phyloP scores from a whole-genome alignment of 2,888 invertebrate species.

The Ennomos fuscantarius region DNA sequence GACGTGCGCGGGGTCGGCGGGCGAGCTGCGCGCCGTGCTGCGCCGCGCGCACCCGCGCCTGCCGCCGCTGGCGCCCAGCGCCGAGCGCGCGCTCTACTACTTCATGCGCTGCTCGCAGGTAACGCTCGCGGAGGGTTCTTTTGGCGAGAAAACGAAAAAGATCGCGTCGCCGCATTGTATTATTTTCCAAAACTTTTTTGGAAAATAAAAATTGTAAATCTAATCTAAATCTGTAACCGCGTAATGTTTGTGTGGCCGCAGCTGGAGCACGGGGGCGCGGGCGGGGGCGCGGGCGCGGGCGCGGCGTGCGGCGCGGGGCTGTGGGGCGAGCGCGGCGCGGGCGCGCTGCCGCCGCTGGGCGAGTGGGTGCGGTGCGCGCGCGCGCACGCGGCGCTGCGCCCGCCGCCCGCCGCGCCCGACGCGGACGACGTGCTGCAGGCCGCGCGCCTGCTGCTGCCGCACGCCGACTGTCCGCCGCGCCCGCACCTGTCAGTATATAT shows the following conservation, averaged over 20 bases:
- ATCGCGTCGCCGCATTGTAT: no score
- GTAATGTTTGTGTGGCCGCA: slow-evolving; percentile 52
- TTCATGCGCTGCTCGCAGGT: slow-evolving; percentile 96
- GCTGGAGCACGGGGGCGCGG: slow-evolving; percentile 85
- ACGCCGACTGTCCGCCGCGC: slow-evolving; percentile 94
- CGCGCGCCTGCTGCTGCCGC: slow-evolving; percentile 92
- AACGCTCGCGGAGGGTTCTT: slow-evolving; percentile 14
- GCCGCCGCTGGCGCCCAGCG: slow-evolving; percentile 86
- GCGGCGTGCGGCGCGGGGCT: slow-evolving; percentile 76
- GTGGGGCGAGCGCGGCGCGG: slow-evolving; percentile 94
- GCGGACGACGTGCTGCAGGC: slow-evolving; percentile 96
- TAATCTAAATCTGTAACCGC: no score
- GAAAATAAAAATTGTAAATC: no score
- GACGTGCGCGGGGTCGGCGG: slow-evolving; percentile 94
- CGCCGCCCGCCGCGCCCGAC: slow-evolving; percentile 91
- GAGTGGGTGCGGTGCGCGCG: slow-evolving; percentile 95
- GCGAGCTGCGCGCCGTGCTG: slow-evolving; percentile 91
- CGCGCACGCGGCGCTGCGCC: slow-evolving; percentile 93
- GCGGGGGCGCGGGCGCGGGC: slow-evolving; percentile 52
- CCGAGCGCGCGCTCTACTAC: slow-evolving; percentile 93
- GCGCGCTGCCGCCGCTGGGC: slow-evolving; percentile 94
- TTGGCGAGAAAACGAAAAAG: no score
- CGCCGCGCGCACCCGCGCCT: slow-evolving; percentile 85
- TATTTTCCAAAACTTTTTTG: no score
- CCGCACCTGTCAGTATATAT: slow-evolving; percentile 68